Evolutionary conservation across 1,140 invertebrate species (phyloP).

Genomic region (Scaptodrosophila lebanonensis): DNA sequence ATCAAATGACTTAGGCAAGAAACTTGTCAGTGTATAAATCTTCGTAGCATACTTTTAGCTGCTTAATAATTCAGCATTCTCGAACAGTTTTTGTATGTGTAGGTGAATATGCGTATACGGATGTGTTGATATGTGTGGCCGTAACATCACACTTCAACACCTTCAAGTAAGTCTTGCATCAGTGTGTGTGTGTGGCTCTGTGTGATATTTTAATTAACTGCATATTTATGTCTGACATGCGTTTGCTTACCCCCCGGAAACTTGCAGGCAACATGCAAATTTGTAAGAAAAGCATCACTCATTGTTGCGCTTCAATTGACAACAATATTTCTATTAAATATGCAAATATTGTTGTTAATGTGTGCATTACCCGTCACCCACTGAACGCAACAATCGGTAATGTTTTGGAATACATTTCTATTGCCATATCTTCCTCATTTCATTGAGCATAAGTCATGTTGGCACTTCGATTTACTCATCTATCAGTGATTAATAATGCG

Average conservation of each 20-base stretch:
- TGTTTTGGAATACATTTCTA: no score
- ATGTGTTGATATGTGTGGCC: no score
- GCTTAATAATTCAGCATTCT: no score
- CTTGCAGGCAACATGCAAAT: constrained; percentile 62
- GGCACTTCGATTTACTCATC: no score
- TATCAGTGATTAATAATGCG: no score
- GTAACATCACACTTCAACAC: no score
- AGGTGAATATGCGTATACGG: no score
- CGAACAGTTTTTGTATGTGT: no score
- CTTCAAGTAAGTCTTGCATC: not conserved
- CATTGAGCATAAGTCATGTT: not conserved
- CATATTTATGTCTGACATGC: constrained; percentile 8
- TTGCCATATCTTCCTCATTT: constrained; percentile 18
- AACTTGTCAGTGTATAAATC: constrained; percentile 10
- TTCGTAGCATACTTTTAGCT: constrained; percentile 29
- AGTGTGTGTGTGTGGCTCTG: no score
- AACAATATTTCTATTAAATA: constrained; percentile 50
- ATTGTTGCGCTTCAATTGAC: constrained; percentile 43
- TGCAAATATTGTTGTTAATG: no score
- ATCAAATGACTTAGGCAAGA: constrained; percentile 47
- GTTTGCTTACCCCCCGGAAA: constrained; percentile 20
- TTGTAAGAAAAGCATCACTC: not conserved
- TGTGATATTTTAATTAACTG: constrained; percentile 7
- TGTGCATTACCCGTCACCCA: no score
- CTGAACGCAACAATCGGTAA: no score